phyloP scores from a whole-genome alignment of 2,888 invertebrate genomes.

The Acanthosepion pharaonis region DNA sequence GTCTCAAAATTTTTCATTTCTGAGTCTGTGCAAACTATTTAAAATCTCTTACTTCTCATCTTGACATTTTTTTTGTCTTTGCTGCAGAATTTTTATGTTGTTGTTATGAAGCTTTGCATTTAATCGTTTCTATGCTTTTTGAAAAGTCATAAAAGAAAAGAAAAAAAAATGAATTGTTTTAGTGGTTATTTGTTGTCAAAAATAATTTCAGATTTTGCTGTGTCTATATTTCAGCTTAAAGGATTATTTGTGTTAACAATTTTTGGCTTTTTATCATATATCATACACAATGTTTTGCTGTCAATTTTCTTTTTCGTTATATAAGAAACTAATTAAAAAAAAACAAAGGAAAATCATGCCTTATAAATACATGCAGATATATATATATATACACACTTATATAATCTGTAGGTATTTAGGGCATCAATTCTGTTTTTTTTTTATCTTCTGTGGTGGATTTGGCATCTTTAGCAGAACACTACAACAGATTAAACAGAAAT shows the following conservation, averaged over 20 bases:
- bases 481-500: background rate
- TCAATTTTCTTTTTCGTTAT: background rate
- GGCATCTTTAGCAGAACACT: background rate
- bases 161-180: background rate
- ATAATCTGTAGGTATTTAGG: background rate
- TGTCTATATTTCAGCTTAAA: constrained; percentile 22
- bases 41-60: background rate
- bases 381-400: too few species aligned
- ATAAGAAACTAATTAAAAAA: background rate
- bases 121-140: background rate
- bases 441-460: background rate
- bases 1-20: background rate
- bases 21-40: background rate
- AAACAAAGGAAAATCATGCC: background rate
- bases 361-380: background rate
- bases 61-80: background rate
- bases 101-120: background rate
- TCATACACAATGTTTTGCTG: background rate
- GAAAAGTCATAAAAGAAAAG: background rate
- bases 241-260: background rate
- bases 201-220: background rate
- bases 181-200: background rate
- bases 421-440: background rate
- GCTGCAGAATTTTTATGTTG: background rate
- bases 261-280: background rate